Evolutionary conservation across 2,797 vertebrate species (phyloP), one percentile per base, ranked within the genome.

Genomic region (Avahi laniger): DNA sequence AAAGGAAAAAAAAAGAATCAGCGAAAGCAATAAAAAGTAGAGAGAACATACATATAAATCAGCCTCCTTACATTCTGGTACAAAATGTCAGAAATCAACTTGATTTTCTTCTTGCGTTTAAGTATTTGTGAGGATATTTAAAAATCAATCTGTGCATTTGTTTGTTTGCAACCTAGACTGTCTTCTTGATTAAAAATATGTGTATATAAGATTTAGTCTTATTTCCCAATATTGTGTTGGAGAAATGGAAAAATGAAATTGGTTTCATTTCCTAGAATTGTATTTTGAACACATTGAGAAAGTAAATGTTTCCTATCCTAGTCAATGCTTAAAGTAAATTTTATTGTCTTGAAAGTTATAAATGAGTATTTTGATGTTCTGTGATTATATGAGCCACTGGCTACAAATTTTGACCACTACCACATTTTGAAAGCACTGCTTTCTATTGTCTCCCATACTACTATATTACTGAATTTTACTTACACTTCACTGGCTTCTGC

Each of bases 11-110:
- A 63, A 96, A 73, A 65, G 50, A 96, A 76, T 85, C 92, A 80
- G 86, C 35, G 75, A 93, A 95, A 91, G 93, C 72, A 97, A 95
- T 96, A 91, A 97, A 96, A 95, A 80, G 26, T 82, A 8, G 87
- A 95, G 89, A 41, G 54, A 94, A 86, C 76, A 0, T 54, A 96
- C 67, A 57, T 96, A 97, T 95, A 95, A 97, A 97, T 94, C n/a
- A 97, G 33, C 50, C 91, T 67, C 76, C 52, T 94, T 69, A 81
- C 6, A 75, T 80, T 94, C 88, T 91, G 61, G 82, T 93, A 69
- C 33, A 96, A 85, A 22, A 89, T 97, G 63, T 73, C 83, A 96
- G 95, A 83, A 79, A 80, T 84, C 8, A 54, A 86, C 91, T 20
- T 94, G n/a, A 52, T 92, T 95, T 92, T 92, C 86, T 98, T 96